A percentile compares a stretch with the other conserved stretches of the same genome.
Evolutionary conservation across 1,140 invertebrate genomes (phyloP).

Genomic region (Heterodera schachtii): DNA sequence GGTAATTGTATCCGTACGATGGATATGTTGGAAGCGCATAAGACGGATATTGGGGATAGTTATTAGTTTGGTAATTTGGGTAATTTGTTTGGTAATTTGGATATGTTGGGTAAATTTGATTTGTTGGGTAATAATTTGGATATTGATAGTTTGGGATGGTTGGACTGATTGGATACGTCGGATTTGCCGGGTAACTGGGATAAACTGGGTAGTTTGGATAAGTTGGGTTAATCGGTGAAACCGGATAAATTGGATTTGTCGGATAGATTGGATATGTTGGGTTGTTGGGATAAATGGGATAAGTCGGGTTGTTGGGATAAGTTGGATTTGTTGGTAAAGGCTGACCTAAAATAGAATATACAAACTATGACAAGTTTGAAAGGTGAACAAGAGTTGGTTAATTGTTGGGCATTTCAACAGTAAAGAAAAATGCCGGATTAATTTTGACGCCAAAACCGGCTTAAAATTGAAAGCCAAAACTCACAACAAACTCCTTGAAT

Average conservation of each 20-base stretch:
- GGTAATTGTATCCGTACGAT: background rate
- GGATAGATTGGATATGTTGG: background rate
- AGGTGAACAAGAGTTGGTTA: too few species aligned
- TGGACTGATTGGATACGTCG: background rate
- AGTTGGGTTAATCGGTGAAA: background rate
- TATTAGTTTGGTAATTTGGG: background rate
- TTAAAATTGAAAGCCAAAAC: background rate
- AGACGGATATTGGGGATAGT: background rate
- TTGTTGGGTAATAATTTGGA: slow-evolving; percentile 1
- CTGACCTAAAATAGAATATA: too few species aligned
- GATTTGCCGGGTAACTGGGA: background rate
- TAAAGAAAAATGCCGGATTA: too few species aligned
- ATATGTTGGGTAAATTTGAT: background rate
- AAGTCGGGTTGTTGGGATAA: background rate
- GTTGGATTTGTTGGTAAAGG: background rate
- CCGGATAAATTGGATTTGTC: background rate
- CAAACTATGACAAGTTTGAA: too few species aligned
- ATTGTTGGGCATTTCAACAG: too few species aligned
- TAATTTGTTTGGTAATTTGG: background rate
- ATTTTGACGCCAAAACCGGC: background rate
- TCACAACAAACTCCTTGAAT: slow-evolving; percentile 1
- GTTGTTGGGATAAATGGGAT: background rate
- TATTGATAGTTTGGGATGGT: background rate
- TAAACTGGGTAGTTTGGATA: background rate
- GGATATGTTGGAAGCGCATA: background rate